Evolutionary conservation across 2,888 invertebrate genomes (phyloP), one percentile per base, ranked within the genome.

Genomic region (Micropterix aruncella): DNA sequence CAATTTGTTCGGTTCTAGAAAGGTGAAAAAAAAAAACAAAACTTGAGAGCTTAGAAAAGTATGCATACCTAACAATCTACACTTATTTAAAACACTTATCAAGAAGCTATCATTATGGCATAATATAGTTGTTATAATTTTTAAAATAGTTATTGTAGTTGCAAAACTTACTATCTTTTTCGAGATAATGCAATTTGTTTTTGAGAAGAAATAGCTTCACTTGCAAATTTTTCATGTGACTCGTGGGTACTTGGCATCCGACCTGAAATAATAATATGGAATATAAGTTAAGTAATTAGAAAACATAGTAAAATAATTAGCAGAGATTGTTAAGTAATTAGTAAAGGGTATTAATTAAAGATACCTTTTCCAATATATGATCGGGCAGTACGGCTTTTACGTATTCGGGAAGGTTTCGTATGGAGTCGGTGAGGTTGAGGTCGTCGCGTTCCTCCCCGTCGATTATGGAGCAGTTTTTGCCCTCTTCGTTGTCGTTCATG

Each of bases 371-470:
- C 46, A 70, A 62, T 47, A 70, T 49, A 19, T 61, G 58, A 46
- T 64, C 65, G 4, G 70, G 70, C 50, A 70, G 54, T 48, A 70
- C 49, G 46, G 69, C 54, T 49, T 70, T 70, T 54, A 70, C 61
- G 48, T 70, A 69, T 55, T 70, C 70, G 3, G 70, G 70, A 47
- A 70, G 53, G 9, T 65, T 62, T 1, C 66, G 56, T 47, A 71
- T 62, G 5, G 70, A 69, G 46, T 70, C 70, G 1, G 67, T 54
- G n/a, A 16, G 15, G 36, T 58, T 60, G 47, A 52, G 53, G 4
- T 42, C 18, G 7, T 15, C 19, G 16, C 65, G 62, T 48, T 60
- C 60, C 47, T 60, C 60, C 41, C 66, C 67, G 42, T 54, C 54
- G 45, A 65, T 49, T 51, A 63, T 62, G 52, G 67, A 66, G 56